Evolutionary conservation across 1,140 invertebrate species (phyloP), one percentile per base, ranked within the genome.

Genomic region (Notospermus geniculatus): DNA sequence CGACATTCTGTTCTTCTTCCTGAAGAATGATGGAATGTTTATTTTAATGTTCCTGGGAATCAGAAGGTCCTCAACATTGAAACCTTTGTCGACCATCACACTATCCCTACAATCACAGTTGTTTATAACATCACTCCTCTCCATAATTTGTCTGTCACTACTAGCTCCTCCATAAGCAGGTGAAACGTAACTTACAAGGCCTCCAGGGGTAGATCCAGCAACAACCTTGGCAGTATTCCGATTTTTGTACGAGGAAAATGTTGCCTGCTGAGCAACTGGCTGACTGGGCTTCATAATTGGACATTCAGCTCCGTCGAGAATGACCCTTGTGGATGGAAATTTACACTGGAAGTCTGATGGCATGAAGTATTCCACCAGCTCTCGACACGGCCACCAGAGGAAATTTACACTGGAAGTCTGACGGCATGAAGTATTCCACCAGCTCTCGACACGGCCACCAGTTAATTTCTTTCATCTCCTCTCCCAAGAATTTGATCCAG

Each of bases 241-340:
- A 50, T 50, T 50, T 50, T n/a, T 50, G 46, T 27, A 50, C 9
- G 46, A 23, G 4, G 46, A 50, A n/a, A 23, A 50, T 50, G 46
- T 50, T 9, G n/a, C 60, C 56, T 73, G 70, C 57, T 77, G 70
- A 36, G 69, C 60, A 52, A 52, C 60, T 46, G 66, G 66, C 57
- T 61, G 60, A 22, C 50, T 32, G 13, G 63, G 62, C 41, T 67
- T 65, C 15, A 64, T 55, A 50, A 23, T 27, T 23, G 46, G 32
- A 75, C 32, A 36, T 5, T 50, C 46, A 23, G 46, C n/a, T n/a
- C n/a, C 46, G n/a, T 50, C 46, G 4, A 50, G 9, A 19, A 50
- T 50, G n/a, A 50, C 46, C n/a, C 46, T 19, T 5, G 46, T 50
- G 25, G 46, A 50, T 5, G 46, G 46, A 50, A 50, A 50, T 50